These are phyloP conservation scores for Hypocryptadius cinnamomeus DNA, from an alignment of 2,113 vertebrate species.

Conservation along the genomic window DNA sequence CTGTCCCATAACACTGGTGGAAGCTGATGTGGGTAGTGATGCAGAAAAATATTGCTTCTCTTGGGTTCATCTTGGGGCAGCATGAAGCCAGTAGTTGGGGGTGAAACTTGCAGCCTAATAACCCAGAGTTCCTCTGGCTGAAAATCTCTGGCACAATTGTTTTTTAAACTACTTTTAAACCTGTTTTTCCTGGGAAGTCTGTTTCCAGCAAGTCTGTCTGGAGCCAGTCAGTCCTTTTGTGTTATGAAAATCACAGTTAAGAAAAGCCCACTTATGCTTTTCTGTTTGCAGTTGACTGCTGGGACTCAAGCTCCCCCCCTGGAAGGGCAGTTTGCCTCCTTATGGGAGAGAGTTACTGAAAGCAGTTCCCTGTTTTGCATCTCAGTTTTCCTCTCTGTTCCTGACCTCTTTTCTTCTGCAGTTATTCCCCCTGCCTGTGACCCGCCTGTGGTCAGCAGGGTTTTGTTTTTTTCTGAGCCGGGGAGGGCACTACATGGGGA, in stretches of 20 bases:
- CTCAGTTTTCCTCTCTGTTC: background rate
- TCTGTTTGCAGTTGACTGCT: background rate
- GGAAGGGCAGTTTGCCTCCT: background rate
- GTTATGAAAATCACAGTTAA: background rate
- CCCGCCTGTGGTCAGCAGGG: background rate
- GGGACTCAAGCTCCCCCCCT: background rate
- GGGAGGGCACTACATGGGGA: background rate
- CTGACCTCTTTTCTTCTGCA: background rate
- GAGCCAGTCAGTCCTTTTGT: background rate
- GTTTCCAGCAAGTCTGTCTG: background rate
- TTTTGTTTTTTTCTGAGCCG: background rate
- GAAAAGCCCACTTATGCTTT: background rate
- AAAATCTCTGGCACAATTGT: background rate
- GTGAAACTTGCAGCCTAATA: background rate
- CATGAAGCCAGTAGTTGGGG: background rate
- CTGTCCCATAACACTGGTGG: background rate
- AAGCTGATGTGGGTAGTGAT: background rate
- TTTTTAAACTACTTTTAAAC: background rate
- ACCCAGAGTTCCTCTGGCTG: background rate
- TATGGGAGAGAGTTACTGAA: background rate
- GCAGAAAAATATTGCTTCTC: background rate
- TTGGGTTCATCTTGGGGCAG: background rate
- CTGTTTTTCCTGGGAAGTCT: background rate
- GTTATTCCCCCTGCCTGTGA: background rate
- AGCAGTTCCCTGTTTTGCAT: background rate